Conservation (phyloP, 2,797 vertebrate species). For the Florisuga fusca region DNA sequence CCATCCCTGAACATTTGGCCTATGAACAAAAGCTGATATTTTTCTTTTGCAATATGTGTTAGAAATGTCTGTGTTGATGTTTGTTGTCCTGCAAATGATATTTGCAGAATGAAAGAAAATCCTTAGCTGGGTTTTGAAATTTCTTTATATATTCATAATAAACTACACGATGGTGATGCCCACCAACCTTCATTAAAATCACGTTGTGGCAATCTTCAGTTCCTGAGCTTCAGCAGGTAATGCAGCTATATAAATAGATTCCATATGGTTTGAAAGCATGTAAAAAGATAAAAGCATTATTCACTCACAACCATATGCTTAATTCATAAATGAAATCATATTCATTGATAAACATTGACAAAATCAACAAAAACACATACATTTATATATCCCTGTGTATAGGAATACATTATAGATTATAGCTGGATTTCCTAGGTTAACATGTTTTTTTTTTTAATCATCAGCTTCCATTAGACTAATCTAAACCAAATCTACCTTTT, state of each 20-base stretch:
- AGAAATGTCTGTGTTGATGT: background rate
- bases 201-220: background rate
- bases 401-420: background rate
- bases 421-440: background rate
- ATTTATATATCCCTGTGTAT: background rate
- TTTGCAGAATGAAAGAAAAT: background rate
- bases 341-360: background rate
- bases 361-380: background rate
- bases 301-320: background rate
- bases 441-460: background rate
- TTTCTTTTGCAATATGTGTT: background rate
- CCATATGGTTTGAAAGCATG: background rate
- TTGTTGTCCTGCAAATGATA: background rate
- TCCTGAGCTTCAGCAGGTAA: background rate
- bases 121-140: background rate
- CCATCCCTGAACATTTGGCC: background rate
- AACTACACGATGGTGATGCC: background rate
- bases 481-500: background rate
- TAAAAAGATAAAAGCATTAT: background rate
- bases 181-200: accelerated
- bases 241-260: background rate
- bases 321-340: background rate
- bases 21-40: background rate
- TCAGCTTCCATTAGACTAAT: background rate
- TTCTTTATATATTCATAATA: background rate